Conservation (phyloP, 2,797 vertebrate genomes). For the Clamator glandarius region DNA sequence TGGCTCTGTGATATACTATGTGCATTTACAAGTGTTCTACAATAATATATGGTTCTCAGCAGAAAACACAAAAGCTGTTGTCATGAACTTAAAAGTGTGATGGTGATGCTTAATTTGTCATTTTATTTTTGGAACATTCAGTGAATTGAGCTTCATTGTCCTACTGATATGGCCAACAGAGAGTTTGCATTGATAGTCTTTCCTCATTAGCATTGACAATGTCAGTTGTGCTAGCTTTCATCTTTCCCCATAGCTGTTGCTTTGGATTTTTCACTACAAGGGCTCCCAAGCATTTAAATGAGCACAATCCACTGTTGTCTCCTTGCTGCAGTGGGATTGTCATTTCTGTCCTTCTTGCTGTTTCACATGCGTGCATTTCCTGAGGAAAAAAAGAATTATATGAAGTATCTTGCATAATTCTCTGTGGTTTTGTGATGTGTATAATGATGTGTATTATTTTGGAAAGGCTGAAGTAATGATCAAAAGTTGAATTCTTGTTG, state of each 20-base stretch:
- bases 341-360: background rate
- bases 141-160: conserved; percentile 53
- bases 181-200: conserved; percentile 20
- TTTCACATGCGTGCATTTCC: background rate
- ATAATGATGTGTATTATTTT: conserved; percentile 13
- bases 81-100: conserved; percentile 35
- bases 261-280: background rate
- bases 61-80: conserved; percentile 64
- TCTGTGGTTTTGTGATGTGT: conserved; percentile 17
- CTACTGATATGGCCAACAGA: conserved; percentile 16
- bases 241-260: conserved; percentile 16
- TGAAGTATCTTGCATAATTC: conserved; percentile 16
- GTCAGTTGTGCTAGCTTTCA: conserved; percentile 12
- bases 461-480: conserved; percentile 2
- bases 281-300: conserved; percentile 13
- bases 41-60: conserved; percentile 10
- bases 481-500: background rate
- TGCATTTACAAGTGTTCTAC: conserved; percentile 48
- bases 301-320: background rate
- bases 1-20: background rate
- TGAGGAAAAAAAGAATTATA: background rate
- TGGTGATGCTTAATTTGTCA: conserved; percentile 56
- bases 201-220: conserved; percentile 40
- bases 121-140: conserved; percentile 50
- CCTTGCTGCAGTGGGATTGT: conserved; percentile 22